Conservation (phyloP, 2,797 vertebrate species). For the Heteromormyrus szaboi region DNA sequence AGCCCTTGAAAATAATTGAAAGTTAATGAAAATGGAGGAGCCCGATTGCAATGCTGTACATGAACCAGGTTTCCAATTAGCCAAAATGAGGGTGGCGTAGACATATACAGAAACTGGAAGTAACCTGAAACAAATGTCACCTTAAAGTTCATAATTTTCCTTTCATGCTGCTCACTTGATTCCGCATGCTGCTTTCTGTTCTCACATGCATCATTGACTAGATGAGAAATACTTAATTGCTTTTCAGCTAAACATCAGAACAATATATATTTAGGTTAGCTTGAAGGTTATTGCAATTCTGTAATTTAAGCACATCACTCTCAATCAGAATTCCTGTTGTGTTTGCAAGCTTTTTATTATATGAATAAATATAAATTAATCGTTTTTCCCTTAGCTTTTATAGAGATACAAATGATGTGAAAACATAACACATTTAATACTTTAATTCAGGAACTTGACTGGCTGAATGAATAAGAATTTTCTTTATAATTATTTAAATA, state of each 20-base stretch:
- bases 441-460: neutral
- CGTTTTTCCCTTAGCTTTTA: neutral
- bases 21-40: slow-evolving; percentile 52
- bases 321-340: neutral
- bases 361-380: neutral
- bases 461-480: neutral
- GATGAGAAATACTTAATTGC: neutral
- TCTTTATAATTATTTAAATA: neutral
- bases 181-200: neutral
- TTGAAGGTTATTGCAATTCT: neutral
- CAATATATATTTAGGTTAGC: neutral
- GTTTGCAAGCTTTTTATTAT: neutral
- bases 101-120: slow-evolving; percentile 32
- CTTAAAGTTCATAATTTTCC: slow-evolving; percentile 2
- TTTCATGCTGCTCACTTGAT: neutral
- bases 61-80: slow-evolving; percentile 23
- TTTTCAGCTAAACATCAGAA: neutral
- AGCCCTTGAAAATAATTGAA: slow-evolving; percentile 47
- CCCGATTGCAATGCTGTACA: slow-evolving; percentile 12
- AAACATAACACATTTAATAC: neutral
- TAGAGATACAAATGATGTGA: neutral
- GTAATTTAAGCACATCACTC: neutral
- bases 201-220: neutral
- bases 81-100: slow-evolving; percentile 18
- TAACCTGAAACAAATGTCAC: slow-evolving; percentile 26